Evolutionary conservation across 1,140 invertebrate genomes (phyloP).

Genomic region (Drosophila orosa): DNA sequence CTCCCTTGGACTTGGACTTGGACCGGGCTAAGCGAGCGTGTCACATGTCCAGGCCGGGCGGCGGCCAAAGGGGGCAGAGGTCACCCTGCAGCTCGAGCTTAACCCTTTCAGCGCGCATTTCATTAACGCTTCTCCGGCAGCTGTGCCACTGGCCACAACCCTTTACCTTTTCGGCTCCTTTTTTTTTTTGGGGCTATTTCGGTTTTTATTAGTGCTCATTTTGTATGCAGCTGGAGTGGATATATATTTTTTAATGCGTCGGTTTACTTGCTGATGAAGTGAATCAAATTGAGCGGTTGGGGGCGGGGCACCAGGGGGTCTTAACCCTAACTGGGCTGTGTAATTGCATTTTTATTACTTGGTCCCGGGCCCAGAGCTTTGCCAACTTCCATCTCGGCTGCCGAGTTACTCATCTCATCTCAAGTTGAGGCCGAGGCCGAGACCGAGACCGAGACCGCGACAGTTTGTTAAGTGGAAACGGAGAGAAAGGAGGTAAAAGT

Average conservation of each 20-base stretch:
- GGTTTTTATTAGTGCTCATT: slow-evolving; percentile 74
- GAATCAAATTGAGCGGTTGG: slow-evolving; percentile 67
- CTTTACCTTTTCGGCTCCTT: slow-evolving; percentile 34
- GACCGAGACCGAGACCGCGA: slow-evolving; percentile 42
- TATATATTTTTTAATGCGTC: slow-evolving; percentile 76
- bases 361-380: slow-evolving; percentile 28
- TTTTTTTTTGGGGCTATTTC: slow-evolving; percentile 39
- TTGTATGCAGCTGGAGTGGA: slow-evolving; percentile 56
- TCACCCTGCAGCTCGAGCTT: slow-evolving; percentile 20
- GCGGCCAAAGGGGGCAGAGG: slow-evolving; percentile 1
- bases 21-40: slow-evolving; percentile 50
- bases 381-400: slow-evolving; percentile 25
- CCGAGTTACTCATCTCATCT: slow-evolving; percentile 13
- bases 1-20: slow-evolving; percentile 11
- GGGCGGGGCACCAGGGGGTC: not conserved
- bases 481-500: slow-evolving; percentile 7
- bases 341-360: slow-evolving; percentile 84
- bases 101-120: slow-evolving; percentile 76
- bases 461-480: slow-evolving; percentile 68
- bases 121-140: slow-evolving; percentile 56
- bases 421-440: slow-evolving; percentile 8
- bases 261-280: slow-evolving; percentile 83
- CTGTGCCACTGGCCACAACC: slow-evolving; percentile 17
- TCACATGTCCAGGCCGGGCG: slow-evolving; percentile 52
- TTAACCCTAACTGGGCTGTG: slow-evolving; percentile 45